Conservation (phyloP, 2,113 vertebrate genomes). For the Trematocara marginatum region DNA sequence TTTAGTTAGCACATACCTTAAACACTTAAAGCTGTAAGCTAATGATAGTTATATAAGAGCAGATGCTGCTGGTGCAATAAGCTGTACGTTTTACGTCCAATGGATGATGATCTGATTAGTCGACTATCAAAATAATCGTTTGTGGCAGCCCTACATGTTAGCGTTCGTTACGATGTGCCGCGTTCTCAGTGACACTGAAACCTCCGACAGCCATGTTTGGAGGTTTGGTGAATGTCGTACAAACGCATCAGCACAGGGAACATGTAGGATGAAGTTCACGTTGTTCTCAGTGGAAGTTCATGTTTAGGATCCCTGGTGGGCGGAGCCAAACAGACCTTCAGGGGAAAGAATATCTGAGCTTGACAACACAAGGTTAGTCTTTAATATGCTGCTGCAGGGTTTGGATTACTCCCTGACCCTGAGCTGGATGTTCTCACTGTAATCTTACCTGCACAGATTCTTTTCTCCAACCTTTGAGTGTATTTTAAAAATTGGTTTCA, state of each 20-base stretch:
- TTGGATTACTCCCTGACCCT: background rate
- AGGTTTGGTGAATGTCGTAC: background rate
- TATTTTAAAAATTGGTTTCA: fast-evolving
- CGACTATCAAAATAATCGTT: too few relatives aligned
- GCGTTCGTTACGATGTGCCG: background rate
- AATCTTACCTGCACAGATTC: background rate
- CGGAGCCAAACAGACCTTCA: background rate
- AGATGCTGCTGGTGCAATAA: too few relatives aligned
- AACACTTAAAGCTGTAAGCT: too few relatives aligned
- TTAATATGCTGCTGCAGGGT: fast-evolving
- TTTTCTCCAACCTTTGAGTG: background rate
- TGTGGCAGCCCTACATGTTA: too few relatives aligned
- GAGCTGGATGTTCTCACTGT: background rate
- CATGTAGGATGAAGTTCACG: fast-evolving
- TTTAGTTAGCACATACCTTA: too few relatives aligned
- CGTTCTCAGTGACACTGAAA: background rate
- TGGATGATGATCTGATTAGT: too few relatives aligned
- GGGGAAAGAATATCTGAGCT: fast-evolving
- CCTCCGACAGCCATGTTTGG: background rate
- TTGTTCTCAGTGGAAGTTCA: background rate
- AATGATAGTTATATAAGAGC: too few relatives aligned
- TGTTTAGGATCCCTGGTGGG: background rate
- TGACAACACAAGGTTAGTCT: fast-evolving
- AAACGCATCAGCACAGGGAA: background rate
- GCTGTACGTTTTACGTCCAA: too few relatives aligned